Percentiles rank a stretch among this genome's conserved stretches.
Conservation (phyloP, 2,888 invertebrate species). For the Ennomos fuscantarius region DNA sequence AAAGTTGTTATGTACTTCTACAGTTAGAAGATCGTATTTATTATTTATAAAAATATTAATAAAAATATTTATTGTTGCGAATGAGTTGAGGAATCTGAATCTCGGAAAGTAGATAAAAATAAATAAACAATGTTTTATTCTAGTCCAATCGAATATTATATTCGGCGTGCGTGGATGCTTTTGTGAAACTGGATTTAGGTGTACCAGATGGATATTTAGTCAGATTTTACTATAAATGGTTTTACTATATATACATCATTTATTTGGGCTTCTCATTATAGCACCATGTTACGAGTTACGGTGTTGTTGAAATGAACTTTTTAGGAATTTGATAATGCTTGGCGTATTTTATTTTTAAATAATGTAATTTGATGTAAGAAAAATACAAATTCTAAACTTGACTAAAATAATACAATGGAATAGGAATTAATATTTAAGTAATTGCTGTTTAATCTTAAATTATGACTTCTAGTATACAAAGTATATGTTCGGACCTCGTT, state of each 20-base stretch:
- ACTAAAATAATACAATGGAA: not conserved
- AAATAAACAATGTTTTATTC: constrained; percentile 42
- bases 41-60: constrained; percentile 30
- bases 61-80: constrained; percentile 38
- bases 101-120: constrained; percentile 41
- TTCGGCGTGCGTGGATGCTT: constrained; percentile 2
- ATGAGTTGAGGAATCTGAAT: constrained; percentile 42
- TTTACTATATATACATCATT: not conserved
- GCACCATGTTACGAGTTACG: not conserved
- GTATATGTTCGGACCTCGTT: too few relatives aligned
- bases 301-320: not conserved
- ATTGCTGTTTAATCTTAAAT: constrained; percentile 3
- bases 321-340: constrained; percentile 10
- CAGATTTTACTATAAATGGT: constrained; percentile 5
- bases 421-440: constrained; percentile 5
- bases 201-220: too few relatives aligned
- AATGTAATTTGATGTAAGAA: constrained; percentile 15
- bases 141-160: constrained; percentile 44
- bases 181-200: constrained; percentile 2
- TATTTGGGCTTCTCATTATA: not conserved
- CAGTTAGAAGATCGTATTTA: constrained; percentile 28
- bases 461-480: too few relatives aligned
- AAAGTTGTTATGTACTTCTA: constrained; percentile 38
- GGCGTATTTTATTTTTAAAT: constrained; percentile 10
- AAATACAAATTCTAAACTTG: constrained; percentile 24